These are phyloP conservation scores for Zoroaster sp. DNA, from an alignment of 53 echinoderm and acorn worm genomes.

Conservation along the genomic window DNA sequence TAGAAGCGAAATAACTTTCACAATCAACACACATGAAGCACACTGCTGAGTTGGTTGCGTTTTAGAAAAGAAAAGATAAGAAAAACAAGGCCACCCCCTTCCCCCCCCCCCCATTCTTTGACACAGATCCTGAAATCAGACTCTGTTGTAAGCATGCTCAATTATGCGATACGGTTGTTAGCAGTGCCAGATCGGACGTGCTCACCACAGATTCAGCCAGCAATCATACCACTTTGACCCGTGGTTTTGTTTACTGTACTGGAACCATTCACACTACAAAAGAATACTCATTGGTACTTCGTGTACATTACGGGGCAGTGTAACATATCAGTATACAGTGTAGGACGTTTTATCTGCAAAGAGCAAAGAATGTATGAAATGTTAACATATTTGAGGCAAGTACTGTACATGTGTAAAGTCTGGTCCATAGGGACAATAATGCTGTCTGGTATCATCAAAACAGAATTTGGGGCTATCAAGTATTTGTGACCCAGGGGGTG, in stretches of 20 bases:
- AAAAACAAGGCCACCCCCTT: too few species aligned
- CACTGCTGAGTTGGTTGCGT: too few species aligned
- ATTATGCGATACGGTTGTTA: not conserved
- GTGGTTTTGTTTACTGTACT: not conserved
- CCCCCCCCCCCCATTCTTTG: too few species aligned
- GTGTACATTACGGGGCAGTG: not conserved
- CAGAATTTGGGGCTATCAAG: not conserved
- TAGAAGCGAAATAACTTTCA: too few species aligned
- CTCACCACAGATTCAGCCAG: not conserved
- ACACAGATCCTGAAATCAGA: not conserved
- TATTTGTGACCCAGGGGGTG: not conserved
- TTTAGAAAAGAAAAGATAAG: too few species aligned
- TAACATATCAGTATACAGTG: not conserved
- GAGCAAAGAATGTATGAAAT: not conserved
- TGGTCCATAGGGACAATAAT: not conserved
- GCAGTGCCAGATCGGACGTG: not conserved
- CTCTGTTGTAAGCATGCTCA: not conserved
- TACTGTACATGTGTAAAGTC: too few species aligned
- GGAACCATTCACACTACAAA: slow-evolving; percentile 5
- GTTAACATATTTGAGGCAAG: not conserved
- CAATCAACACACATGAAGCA: too few species aligned
- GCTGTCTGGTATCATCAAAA: not conserved
- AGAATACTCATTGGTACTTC: not conserved
- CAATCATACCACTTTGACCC: not conserved
- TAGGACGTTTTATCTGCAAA: not conserved